Base-by-base conservation (phyloP, 1,140 invertebrate species). In the Metaphire vulgaris region DNA sequence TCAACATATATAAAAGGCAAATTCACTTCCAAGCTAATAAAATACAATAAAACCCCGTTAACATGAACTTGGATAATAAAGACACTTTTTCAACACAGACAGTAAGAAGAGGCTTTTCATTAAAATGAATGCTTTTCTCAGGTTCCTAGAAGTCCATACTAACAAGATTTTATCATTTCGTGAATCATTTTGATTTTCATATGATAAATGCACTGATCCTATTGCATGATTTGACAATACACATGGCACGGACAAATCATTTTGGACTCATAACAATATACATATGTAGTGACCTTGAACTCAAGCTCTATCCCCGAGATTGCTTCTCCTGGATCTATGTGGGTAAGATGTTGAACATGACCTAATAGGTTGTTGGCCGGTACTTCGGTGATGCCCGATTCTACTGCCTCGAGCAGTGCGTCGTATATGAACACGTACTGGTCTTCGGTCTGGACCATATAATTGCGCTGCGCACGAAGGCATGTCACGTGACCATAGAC, bases 341-440 rank as follows among this genome's bases (percentile, higher is more conserved):
- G 83, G 41, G 82, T 83, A 64, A 98, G 87, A 81, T 94, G 94
- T 82, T 98, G 94, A 76, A 98, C 92, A 85, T 99, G 96, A 15
- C 91, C 90, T 81, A 97, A 95, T 41, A 99, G 88, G 84, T 95
- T 96, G 64, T 92, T 89, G 2, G 94, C 94, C 0, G 94, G 92
- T 29, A 98, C 91, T 87, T 99, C 97, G 0, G 97, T 98, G 79
- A 92, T 91, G 1, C 96, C 96, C 83, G 94, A 96, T 69, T 96
- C 92, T 0, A 98, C 94, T 1, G 96, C 96, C 86, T 99, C 97
- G 14, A 99, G 87, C 92, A 86, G 77, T 26, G 83, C 83, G 84
- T 99, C 97, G 84, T 99, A 96, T 79, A 99, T 98, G 87, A 99
- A 99, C 75, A 99, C 96, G 85, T 99, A 99, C 86, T 99, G 98